Evolutionary conservation across 2,797 vertebrate genomes (phyloP), one percentile per base, ranked within the genome.

Genomic region (Clarias laeviceps): DNA sequence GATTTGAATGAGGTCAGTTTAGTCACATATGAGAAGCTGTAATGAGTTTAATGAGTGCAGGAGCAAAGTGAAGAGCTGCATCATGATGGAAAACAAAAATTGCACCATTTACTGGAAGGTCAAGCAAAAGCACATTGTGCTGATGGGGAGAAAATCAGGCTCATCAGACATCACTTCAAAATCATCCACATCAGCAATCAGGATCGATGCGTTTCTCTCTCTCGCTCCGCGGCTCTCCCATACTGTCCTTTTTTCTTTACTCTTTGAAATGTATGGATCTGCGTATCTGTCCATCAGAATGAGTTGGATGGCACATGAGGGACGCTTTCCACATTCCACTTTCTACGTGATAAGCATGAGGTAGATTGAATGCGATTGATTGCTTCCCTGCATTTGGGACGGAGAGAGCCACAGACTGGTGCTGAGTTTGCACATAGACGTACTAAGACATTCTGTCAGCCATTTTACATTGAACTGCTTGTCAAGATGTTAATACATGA

Each of bases 341-440:
- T 84, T 22, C 80, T 93, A 93, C 91, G 91, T 91, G 93, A 92
- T 91, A 90, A 91, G 90, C 90, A 69, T 37, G 66, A 87, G 88
- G 91, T 93, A 94, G 92, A 92, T 93, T 92, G 88, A 86, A 90
- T 87, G 80, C 82, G 91, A 94, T 95, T 94, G 92, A 95, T 94
- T 93, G 90, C 87, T 91, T 88, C 91, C 92, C 92, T 90, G 91
- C 93, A 92, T 92, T 45, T 88, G 92, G 90, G 88, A 93, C 91
- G 90, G 90, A 93, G 92, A 89, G 88, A 91, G 93, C 92, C 92
- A 85, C 90, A 86, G 90, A 45, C 45, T 56, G 80, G 82, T 91
- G 92, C 92, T 94, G 93, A 93, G 91, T 94, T 90, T 84, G 89
- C 91, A 87, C 86, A 40, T 87, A 90, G 79, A 82, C 83, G 88